Base-by-base conservation (phyloP, 2,113 vertebrate genomes). In the Oostethus manadensis region DNA sequence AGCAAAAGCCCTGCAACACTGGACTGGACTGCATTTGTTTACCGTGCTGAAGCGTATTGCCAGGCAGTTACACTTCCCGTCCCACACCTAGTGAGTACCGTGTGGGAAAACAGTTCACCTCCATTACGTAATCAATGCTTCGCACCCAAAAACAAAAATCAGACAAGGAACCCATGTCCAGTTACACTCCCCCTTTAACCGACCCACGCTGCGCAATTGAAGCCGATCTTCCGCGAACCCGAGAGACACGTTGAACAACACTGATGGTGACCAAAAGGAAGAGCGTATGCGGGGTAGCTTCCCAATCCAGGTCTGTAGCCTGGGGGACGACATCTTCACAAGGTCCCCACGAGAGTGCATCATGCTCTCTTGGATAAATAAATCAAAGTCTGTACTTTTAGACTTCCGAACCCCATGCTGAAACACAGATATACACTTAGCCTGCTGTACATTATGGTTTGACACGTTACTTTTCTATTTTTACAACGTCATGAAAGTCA, bases 341-440 rank as follows among this genome's bases (percentile, higher is more conserved):
- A 38, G 51, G 51, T 18, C 47, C 47, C 17, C 21, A 22, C 33
- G 62, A 44, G 69, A 64, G 69, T 59, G 58, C 48, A 53, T 66
- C 64, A 70, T 56, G 67, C 51, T 47, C 22, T 45, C 53, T 59
- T 60, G 48, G 53, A 78, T 71, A 64, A 78, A 83, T 75, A 68
- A 81, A 75, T 63, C 9, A 77, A 76, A 51, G 33, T 49, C 29
- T 62, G 45, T 74, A 66, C 77, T 74, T 77, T 77, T 73, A 76
- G 67, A 57, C 26, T 64, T 43, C 16, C 53, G 60, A 70, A 58
- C 51, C 64, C 40, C n/a, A 16, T 35, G 54, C 46, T 50, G 48
- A 33, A 49, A 68, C 56, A 70, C 45, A 47, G 10, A 22, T 58
- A 56, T 51, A 54, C 45, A 70, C 49, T 51, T 51, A 60, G 16